These are phyloP conservation scores for Centropyge bicolor DNA, from an alignment of 2,797 vertebrate species.

Conservation along the genomic window DNA sequence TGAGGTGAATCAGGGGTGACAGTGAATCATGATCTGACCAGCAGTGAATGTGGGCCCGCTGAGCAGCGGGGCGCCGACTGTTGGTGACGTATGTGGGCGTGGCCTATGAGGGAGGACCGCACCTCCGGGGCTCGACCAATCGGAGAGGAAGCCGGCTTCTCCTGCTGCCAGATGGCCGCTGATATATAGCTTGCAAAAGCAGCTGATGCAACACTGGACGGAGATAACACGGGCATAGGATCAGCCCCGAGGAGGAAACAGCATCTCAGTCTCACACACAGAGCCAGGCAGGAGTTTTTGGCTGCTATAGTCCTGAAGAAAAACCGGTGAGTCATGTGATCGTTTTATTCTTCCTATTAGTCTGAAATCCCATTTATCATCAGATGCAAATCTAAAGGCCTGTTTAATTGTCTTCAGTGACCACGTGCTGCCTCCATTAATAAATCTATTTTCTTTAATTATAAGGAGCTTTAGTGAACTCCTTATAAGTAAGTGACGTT, in stretches of 20 bases:
- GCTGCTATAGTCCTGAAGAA: not conserved
- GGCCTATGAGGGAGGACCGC: slow-evolving; percentile 71
- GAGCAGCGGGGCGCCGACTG: not conserved
- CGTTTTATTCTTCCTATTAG: not conserved
- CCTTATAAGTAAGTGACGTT: not conserved
- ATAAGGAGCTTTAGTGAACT: rapidly evolving
- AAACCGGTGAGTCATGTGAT: slow-evolving; percentile 66
- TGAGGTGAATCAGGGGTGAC: no score
- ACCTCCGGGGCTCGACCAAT: slow-evolving; percentile 85
- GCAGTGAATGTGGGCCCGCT: no score
- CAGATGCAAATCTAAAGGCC: no score
- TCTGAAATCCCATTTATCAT: no score
- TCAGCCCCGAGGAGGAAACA: slow-evolving; percentile 30
- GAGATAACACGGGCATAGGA: slow-evolving; percentile 57
- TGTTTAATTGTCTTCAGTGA: not conserved
- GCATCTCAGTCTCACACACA: not conserved
- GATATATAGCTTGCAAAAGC: slow-evolving; percentile 78
- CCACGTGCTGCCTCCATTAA: not conserved
- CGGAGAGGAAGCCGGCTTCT: slow-evolving; percentile 74
- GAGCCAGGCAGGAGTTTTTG: slow-evolving; percentile 2
- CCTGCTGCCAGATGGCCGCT: slow-evolving; percentile 65
- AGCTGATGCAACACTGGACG: slow-evolving; percentile 85
- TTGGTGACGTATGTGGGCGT: slow-evolving; percentile 68
- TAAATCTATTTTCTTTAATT: not conserved
- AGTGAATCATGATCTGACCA: no score